phyloP scores from a whole-genome alignment of 1,140 invertebrate genomes.

The Nomia melanderi region DNA sequence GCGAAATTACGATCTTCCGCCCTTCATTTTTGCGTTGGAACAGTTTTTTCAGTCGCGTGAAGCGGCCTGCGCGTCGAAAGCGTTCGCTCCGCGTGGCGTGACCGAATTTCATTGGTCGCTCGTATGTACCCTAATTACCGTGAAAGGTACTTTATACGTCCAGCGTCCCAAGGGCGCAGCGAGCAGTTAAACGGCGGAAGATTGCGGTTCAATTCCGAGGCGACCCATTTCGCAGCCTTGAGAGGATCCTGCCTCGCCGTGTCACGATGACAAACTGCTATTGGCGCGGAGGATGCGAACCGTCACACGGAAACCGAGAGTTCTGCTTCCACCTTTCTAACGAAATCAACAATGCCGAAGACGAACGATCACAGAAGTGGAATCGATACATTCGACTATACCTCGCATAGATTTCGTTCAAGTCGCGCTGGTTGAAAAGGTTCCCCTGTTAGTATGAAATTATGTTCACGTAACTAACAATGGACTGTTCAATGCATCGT shows the following conservation, averaged over 20 bases:
- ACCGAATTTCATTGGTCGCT: background rate
- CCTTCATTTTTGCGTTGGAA: too few species aligned
- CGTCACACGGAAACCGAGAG: background rate
- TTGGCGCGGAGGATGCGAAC: background rate
- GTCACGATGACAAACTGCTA: constrained; percentile 41
- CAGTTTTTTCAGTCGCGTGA: too few species aligned
- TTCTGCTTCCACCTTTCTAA: background rate
- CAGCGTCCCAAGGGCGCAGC: constrained; percentile 22
- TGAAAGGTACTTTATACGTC: background rate
- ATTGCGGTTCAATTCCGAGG: constrained; percentile 29
- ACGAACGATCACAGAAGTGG: too few species aligned
- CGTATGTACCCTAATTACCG: constrained; percentile 2
- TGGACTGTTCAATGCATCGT: too few species aligned
- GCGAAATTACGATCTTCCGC: too few species aligned
- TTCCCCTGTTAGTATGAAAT: too few species aligned
- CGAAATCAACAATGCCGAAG: too few species aligned
- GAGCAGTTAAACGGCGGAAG: constrained; percentile 39
- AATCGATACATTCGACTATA: too few species aligned
- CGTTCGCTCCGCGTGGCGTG: background rate
- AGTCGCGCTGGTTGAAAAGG: too few species aligned
- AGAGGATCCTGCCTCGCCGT: constrained; percentile 38
- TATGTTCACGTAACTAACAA: too few species aligned
- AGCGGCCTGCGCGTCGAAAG: background rate
- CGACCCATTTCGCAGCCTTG: constrained; percentile 51
- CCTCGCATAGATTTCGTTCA: too few species aligned